These are phyloP conservation scores for Ernsta delagoae DNA, from an alignment of 2,888 invertebrate genomes.

Conservation along the genomic window DNA sequence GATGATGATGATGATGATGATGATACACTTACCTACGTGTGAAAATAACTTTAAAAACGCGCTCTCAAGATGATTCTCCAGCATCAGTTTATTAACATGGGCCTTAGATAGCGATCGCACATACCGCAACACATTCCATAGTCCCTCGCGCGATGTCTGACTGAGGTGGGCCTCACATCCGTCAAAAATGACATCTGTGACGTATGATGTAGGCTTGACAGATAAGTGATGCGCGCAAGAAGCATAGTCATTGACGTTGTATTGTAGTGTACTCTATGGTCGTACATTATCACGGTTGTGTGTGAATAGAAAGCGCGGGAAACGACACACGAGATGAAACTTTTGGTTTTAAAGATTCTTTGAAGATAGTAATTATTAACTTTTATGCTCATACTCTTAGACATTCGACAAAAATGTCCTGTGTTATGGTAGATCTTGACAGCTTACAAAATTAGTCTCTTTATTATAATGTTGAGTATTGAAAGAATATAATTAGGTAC, in stretches of 20 bases:
- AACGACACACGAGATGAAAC: constrained; percentile 11
- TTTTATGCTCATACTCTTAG: neutral
- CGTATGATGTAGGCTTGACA: neutral
- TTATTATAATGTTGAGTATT: no score
- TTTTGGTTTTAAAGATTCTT: neutral
- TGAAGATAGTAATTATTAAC: neutral
- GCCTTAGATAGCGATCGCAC: no score
- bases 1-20: no score
- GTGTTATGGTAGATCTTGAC: neutral
- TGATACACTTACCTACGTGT: no score
- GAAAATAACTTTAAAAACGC: no score
- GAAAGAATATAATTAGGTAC: no score
- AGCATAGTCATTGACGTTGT: constrained; percentile 7
- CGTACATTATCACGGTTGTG: neutral
- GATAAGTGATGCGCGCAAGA: neutral
- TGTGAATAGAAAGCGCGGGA: constrained; percentile 35
- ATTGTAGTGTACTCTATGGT: neutral
- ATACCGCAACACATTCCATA: no score
- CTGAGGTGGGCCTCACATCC: neutral
- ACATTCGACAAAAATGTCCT: neutral
- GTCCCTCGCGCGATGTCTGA: no score
- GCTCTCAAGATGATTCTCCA: no score
- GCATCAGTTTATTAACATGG: no score
- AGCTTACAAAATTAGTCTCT: no score
- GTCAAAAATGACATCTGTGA: constrained; percentile 7